Evolutionary conservation across 1,140 invertebrate genomes (phyloP).

Genomic region (Scylla paramamosain): DNA sequence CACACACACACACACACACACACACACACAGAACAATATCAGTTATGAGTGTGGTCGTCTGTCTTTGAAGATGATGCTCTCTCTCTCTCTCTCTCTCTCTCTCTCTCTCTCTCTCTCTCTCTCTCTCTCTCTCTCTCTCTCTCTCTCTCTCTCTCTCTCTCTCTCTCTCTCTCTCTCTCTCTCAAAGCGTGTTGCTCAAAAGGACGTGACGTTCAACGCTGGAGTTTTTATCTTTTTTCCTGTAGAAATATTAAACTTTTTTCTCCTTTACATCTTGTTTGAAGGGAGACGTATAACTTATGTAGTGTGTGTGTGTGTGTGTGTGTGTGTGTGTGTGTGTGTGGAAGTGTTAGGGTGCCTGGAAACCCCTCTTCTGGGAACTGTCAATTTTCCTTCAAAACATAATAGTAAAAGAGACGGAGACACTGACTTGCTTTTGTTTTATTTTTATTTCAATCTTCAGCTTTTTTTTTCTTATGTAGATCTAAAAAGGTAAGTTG

Average conservation of each 20-base stretch:
- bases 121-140: no score
- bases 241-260: not conserved
- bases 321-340: no score
- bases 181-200: no score
- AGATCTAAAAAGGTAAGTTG: no score
- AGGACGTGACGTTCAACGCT: no score
- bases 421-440: not conserved
- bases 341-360: no score
- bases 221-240: not conserved
- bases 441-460: no score
- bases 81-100: constrained; percentile 9
- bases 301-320: no score
- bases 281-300: no score
- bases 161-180: no score
- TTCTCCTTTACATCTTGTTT: not conserved
- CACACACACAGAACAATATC: not conserved
- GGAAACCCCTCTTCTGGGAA: not conserved
- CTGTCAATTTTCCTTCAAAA: not conserved
- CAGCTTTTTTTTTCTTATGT: no score
- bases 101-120: not conserved
- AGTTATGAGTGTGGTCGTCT: not conserved
- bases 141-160: no score
- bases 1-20: not conserved
- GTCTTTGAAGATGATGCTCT: not conserved
- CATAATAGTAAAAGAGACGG: not conserved